Conservation (phyloP, 2,113 vertebrate genomes). For the Micronycteris hirsuta region DNA sequence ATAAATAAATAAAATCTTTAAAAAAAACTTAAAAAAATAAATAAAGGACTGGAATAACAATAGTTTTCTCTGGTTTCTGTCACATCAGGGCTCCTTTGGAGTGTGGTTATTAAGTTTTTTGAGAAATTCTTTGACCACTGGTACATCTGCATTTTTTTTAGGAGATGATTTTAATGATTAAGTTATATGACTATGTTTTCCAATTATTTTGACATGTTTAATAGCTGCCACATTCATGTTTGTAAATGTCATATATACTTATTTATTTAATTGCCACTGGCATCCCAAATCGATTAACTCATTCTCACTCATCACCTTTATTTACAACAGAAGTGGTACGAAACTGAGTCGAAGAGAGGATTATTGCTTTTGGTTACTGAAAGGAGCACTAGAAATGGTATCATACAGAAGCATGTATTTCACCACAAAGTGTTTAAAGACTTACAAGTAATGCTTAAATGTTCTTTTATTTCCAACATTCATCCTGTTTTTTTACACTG, state of each 20-base stretch:
- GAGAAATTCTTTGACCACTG: conserved; percentile 17
- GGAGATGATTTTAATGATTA: not conserved
- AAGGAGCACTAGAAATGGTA: not conserved
- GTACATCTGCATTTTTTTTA: not conserved
- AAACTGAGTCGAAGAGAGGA: not conserved
- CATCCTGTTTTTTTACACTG: not conserved
- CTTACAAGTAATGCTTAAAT: not conserved
- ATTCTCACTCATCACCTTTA: not conserved
- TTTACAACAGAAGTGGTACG: not conserved
- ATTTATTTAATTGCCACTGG: not conserved
- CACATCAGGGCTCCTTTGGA: not conserved
- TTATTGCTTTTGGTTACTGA: not conserved
- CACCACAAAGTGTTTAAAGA: not conserved
- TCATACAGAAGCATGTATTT: not conserved
- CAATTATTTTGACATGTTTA: not conserved
- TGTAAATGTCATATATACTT: not conserved
- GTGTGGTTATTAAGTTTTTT: not conserved
- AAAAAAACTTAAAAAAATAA: too few relatives aligned
- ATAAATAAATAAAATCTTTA: too few relatives aligned
- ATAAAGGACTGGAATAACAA: not conserved
- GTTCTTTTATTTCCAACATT: conserved; percentile 20
- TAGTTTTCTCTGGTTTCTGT: not conserved
- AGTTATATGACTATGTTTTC: not conserved
- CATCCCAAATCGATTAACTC: not conserved
- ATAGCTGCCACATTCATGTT: not conserved